Evolutionary conservation across 2,888 invertebrate genomes (phyloP).

Genomic region (Euplexia lucipara): DNA sequence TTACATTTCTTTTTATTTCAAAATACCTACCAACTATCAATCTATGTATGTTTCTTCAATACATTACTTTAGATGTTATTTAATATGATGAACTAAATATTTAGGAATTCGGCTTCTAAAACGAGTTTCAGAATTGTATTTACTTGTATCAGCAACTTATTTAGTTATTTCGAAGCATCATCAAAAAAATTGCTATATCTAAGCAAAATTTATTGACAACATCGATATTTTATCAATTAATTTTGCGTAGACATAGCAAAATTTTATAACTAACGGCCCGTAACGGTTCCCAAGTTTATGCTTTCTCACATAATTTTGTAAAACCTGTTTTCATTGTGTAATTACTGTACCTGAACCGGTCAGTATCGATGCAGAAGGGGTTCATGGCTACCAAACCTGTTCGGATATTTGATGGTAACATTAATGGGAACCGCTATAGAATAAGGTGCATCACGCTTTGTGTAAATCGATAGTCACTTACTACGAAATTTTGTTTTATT

Average conservation of each 20-base stretch:
- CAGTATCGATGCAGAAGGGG: conserved; percentile 65
- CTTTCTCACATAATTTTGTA: conserved; percentile 75
- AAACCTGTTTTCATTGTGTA: conserved; percentile 80
- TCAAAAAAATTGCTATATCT: too few species aligned
- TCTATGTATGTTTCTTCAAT: not conserved
- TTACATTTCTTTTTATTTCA: not conserved
- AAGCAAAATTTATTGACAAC: too few species aligned
- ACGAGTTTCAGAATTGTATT: conserved; percentile 13
- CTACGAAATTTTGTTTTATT: too few species aligned
- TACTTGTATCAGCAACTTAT: not conserved
- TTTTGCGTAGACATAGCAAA: conserved; percentile 40
- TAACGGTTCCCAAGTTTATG: conserved; percentile 68
- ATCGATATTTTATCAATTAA: conserved; percentile 35
- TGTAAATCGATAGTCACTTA: conserved; percentile 13
- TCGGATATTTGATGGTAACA: conserved; percentile 42
- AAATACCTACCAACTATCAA: not conserved
- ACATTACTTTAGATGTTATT: not conserved
- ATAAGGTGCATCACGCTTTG: conserved; percentile 10
- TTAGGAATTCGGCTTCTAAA: conserved; percentile 12
- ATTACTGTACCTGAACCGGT: conserved; percentile 73
- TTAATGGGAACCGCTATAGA: conserved; percentile 29
- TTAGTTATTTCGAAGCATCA: not conserved
- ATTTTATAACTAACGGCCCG: conserved; percentile 63
- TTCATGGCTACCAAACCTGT: conserved; percentile 60
- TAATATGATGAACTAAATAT: too few species aligned